Evolutionary conservation across 2,113 vertebrate species (phyloP), one percentile per base, ranked within the genome.

Genomic region (Siniperca chuatsi): DNA sequence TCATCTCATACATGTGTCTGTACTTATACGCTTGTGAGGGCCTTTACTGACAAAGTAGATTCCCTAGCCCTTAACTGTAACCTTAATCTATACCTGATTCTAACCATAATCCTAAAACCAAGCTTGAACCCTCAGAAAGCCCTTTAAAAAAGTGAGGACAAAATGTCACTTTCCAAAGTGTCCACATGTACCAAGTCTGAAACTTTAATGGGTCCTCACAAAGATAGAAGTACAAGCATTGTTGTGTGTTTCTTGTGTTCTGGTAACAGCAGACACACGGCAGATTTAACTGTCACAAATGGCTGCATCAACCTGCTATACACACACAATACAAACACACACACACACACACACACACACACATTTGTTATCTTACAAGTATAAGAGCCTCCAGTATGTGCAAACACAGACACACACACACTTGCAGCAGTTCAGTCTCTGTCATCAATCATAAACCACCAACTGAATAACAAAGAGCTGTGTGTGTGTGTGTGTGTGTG

Each of bases 261-360:
- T 57, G 33, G 11, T 57, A 69, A 42, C 46, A 69, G 6, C 25
- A 48, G 67, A 40, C 46, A 37, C 21, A 62, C 46, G 54, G n/a
- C 84, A 76, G 68, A 70, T 57, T 73, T 79, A 18, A 76, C 66
- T 52, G 62, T 85, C 79, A 79, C 79, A 85, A 55, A 72, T 65
- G 67, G 61, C 71, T 82, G 61, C 82, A 42, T 54, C 57, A 44
- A 52, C 44, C 35, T 1, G 1, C 64, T 33, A 13, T 18, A 73
- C n/a, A 61, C 64, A 50, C 77, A 72, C 54, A 48, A 42, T 15
- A 29, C 25, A 25, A 25, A 25, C 25, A 25, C 25, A 25, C 25
- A 25, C 25, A 25, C 25, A 25, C 25, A 25, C 25, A 25, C 25
- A 25, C 25, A 25, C 25, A 25, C 25, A 25, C 42, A 65, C 69